Evolutionary conservation across 2,113 vertebrate genomes (phyloP).

Genomic region (Platichthys stellatus): DNA sequence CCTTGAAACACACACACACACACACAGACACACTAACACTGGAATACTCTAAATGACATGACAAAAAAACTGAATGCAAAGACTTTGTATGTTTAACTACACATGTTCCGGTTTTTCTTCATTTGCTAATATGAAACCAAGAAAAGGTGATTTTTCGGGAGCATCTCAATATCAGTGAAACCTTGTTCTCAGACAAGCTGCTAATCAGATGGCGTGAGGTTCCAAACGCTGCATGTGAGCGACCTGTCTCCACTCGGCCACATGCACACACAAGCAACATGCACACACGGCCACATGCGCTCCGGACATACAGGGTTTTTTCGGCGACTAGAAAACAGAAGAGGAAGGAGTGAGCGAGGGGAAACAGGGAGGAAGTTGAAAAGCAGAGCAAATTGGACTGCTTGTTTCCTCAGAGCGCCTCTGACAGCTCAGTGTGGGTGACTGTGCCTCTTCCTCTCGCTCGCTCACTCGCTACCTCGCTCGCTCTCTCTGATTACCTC

Average conservation of each 20-base stretch:
- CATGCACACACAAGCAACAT: no score
- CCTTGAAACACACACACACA: conserved; percentile 40
- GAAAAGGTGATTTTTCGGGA: no score
- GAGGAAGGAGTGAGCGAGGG: conserved; percentile 47
- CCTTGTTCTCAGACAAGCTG: conserved; percentile 10
- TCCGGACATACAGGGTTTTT: conserved; percentile 54
- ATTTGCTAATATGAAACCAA: no score
- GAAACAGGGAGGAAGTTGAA: conserved; percentile 63
- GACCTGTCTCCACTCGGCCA: not conserved
- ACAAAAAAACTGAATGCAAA: no score
- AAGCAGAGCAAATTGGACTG: conserved; percentile 77
- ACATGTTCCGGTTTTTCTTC: no score
- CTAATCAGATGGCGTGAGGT: conserved; percentile 36
- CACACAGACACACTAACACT: no score
- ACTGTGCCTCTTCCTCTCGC: conserved; percentile 58
- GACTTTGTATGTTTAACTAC: no score
- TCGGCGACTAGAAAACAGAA: conserved; percentile 55
- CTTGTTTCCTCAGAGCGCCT: conserved; percentile 77
- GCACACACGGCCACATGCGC: conserved; percentile 8
- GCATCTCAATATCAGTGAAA: not conserved
- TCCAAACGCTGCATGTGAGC: conserved; percentile 37
- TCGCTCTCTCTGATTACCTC: conserved; percentile 70
- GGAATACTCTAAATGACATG: not conserved
- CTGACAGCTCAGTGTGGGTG: conserved; percentile 76
- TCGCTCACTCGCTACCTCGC: conserved; percentile 52